A percentile compares a stretch with the other conserved stretches of the same genome.
Evolutionary conservation across 2,797 vertebrate species (phyloP).

Genomic region (Microchirus variegatus): DNA sequence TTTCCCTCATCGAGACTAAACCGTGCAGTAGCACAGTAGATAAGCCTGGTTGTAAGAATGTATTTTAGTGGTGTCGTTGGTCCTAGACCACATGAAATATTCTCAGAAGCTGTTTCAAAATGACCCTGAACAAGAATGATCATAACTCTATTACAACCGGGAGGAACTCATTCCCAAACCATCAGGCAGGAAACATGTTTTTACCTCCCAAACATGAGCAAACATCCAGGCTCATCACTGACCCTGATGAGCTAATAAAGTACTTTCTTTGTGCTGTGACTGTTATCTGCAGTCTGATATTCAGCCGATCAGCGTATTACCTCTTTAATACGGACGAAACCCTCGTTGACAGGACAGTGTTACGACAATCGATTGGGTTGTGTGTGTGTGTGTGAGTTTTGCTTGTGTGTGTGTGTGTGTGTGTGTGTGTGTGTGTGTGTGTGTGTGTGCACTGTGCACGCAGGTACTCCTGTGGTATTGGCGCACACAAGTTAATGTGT

Average conservation of each 20-base stretch:
- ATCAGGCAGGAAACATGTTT: no score
- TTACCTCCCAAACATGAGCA: neutral
- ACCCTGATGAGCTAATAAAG: neutral
- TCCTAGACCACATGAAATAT: no score
- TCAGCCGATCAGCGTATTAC: constrained; percentile 18
- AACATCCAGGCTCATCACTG: neutral
- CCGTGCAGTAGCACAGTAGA: no score
- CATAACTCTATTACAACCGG: no score
- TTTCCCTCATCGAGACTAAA: no score
- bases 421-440: constrained; percentile 15
- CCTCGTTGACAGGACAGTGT: constrained; percentile 25
- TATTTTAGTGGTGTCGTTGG: no score
- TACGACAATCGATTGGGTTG: constrained; percentile 19
- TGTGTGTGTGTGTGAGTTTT: no score
- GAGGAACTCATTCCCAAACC: no score
- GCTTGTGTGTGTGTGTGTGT: constrained; percentile 18
- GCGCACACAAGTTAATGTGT: constrained; percentile 72
- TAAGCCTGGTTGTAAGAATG: no score
- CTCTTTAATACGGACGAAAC: constrained; percentile 27
- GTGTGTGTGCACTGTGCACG: constrained; percentile 23
- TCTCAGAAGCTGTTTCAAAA: no score
- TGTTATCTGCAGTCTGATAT: constrained; percentile 16
- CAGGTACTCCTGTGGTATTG: constrained; percentile 19
- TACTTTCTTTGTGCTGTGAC: constrained; percentile 8
- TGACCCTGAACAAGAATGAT: no score